Evolutionary conservation across 2,888 invertebrate genomes (phyloP).

Genomic region (Bugula neritina): DNA sequence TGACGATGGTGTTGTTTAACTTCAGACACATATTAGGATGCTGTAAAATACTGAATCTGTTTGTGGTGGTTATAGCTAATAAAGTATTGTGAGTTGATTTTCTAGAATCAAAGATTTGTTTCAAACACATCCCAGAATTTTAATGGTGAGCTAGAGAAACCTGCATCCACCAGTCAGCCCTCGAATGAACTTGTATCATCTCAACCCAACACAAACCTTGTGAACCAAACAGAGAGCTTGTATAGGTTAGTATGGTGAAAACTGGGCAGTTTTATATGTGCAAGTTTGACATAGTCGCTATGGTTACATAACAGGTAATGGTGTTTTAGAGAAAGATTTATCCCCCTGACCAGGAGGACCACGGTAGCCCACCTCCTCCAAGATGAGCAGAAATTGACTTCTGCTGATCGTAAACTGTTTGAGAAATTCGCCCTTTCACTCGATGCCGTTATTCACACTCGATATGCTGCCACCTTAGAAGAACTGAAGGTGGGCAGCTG

Average conservation of each 20-base stretch:
- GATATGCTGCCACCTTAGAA: conserved; percentile 46
- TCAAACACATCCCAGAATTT: no score
- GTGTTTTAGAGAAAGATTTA: conserved; percentile 42
- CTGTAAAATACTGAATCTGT: no score
- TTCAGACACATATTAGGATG: no score
- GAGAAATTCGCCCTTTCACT: conserved; percentile 45
- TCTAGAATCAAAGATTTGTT: no score
- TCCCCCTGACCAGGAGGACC: conserved; percentile 46
- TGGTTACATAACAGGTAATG: no score
- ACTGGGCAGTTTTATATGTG: no score
- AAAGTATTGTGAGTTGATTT: no score
- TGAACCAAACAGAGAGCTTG: neutral
- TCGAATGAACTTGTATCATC: neutral
- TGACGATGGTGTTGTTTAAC: no score
- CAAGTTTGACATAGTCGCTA: no score
- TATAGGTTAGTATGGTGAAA: conserved; percentile 14
- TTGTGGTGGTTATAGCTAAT: no score
- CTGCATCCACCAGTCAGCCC: no score
- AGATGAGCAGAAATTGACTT: conserved; percentile 39
- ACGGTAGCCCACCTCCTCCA: conserved; percentile 43
- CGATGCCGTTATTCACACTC: conserved; percentile 46
- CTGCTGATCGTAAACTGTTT: conserved; percentile 39
- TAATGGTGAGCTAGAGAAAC: no score
- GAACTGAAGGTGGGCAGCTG: conserved; percentile 45
- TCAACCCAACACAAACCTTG: neutral